A percentile compares a stretch with the other conserved stretches of the same genome.
These are phyloP conservation scores for Stictonetta naevosa DNA, from an alignment of 2,113 vertebrate species.

Conservation along the genomic window DNA sequence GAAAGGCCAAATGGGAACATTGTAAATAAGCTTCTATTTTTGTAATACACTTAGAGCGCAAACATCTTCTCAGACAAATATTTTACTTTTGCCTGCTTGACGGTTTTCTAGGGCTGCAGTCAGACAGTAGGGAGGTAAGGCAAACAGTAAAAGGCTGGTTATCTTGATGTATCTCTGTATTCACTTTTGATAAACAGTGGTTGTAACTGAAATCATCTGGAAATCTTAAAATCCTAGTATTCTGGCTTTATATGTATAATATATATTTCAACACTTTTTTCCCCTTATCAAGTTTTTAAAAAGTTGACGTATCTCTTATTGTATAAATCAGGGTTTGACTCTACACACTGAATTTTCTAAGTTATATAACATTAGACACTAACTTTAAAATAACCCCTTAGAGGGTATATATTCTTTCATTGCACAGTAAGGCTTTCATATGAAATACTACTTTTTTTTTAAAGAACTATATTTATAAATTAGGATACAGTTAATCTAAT, in stretches of 20 bases:
- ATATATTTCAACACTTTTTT: background rate
- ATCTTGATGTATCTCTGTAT: conserved; percentile 8
- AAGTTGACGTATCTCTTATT: conserved; percentile 31
- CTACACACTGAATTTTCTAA: conserved; percentile 79
- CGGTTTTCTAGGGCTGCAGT: background rate
- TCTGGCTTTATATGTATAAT: conserved; percentile 29
- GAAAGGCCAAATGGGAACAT: conserved; percentile 59
- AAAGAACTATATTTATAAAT: conserved; percentile 81
- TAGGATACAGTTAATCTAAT: conserved; percentile 79
- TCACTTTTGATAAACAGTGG: conserved; percentile 2
- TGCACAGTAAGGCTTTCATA: conserved; percentile 79
- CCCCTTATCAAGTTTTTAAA: background rate
- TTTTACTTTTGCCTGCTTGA: conserved; percentile 27
- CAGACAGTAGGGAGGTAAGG: background rate
- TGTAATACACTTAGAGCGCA: background rate
- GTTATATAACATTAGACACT: conserved; percentile 71
- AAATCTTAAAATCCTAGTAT: conserved; percentile 34
- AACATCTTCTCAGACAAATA: conserved; percentile 10
- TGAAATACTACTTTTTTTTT: conserved; percentile 71
- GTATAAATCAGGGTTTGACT: conserved; percentile 71
- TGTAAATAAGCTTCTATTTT: conserved; percentile 61
- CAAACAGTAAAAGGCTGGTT: conserved; percentile 19
- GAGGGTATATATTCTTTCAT: conserved; percentile 64
- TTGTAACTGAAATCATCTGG: conserved; percentile 19
- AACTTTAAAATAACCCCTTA: conserved; percentile 65